Percentiles rank a stretch among this genome's conserved stretches.
phyloP scores from a whole-genome alignment of 2,797 vertebrate genomes.

The Pipistrellus pygmaeus region DNA sequence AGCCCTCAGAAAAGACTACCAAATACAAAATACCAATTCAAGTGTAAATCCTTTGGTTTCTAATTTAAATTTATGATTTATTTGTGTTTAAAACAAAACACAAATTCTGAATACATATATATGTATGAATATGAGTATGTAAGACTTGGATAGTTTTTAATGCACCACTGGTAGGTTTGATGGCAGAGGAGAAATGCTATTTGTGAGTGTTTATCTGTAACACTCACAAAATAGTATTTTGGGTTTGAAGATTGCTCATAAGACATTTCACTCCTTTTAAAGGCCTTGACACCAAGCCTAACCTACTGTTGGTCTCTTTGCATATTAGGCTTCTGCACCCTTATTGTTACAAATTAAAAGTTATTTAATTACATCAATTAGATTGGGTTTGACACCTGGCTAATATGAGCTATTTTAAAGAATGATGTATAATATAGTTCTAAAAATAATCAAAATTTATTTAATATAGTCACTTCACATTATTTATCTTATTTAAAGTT shows the following conservation, averaged over 20 bases:
- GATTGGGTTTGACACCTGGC: not conserved
- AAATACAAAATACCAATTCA: conserved; percentile 27
- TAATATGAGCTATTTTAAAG: not conserved
- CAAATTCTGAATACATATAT: not conserved
- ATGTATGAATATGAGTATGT: not conserved
- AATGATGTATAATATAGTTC: not conserved
- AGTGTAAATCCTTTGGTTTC: conserved; percentile 4
- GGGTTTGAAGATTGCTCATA: not conserved
- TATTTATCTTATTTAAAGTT: not conserved
- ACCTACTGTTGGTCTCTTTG: not conserved
- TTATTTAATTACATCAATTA: not conserved
- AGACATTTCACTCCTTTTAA: conserved; percentile 32
- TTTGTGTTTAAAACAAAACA: conserved; percentile 26
- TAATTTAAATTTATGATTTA: conserved; percentile 58
- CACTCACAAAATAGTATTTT: too few species aligned
- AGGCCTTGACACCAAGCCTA: not conserved
- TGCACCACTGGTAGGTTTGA: not conserved
- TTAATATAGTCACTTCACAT: not conserved
- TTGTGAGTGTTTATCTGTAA: not conserved
- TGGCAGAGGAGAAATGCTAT: not conserved
- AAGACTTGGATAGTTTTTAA: not conserved
- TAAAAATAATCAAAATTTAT: not conserved
- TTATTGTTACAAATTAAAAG: not conserved
- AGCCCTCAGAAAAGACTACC: not conserved
- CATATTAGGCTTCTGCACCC: not conserved